Conservation (phyloP, 2,888 invertebrate genomes). For the Tetrapedia diversipes region DNA sequence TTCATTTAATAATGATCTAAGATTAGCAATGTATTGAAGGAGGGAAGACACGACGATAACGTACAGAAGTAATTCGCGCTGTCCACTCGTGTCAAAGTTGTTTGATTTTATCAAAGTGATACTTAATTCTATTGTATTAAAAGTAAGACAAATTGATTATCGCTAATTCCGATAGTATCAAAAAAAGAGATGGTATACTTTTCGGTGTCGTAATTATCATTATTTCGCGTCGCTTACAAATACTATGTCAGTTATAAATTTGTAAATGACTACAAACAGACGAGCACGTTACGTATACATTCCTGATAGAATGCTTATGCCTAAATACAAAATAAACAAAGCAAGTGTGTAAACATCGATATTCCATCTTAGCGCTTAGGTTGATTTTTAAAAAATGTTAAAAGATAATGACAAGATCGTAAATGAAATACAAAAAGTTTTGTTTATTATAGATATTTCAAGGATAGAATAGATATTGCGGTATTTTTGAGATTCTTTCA, state of each 20-base stretch:
- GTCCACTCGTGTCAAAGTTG: background rate
- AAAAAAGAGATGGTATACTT: background rate
- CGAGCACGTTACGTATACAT: too few species aligned
- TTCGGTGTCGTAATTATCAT: background rate
- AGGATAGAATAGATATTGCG: background rate
- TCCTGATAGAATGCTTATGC: too few species aligned
- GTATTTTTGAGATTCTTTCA: background rate
- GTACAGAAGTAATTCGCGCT: background rate
- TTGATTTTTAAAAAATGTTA: too few species aligned
- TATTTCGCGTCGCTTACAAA: background rate
- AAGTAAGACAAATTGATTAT: constrained; percentile 9
- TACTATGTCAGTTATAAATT: background rate
- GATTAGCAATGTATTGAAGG: background rate
- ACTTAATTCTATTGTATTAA: background rate
- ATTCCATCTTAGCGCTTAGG: too few species aligned
- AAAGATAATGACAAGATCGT: background rate
- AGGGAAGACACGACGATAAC: background rate
- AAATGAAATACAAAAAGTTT: background rate
- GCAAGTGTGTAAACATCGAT: too few species aligned
- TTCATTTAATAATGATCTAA: background rate
- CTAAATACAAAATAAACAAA: too few species aligned
- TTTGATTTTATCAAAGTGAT: constrained; percentile 22
- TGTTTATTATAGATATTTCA: background rate
- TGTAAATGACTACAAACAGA: too few species aligned
- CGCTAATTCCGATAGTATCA: background rate